Percentiles rank a stretch among this genome's conserved stretches.
Conservation (phyloP, 2,888 invertebrate genomes). For the Venusia cambrica region DNA sequence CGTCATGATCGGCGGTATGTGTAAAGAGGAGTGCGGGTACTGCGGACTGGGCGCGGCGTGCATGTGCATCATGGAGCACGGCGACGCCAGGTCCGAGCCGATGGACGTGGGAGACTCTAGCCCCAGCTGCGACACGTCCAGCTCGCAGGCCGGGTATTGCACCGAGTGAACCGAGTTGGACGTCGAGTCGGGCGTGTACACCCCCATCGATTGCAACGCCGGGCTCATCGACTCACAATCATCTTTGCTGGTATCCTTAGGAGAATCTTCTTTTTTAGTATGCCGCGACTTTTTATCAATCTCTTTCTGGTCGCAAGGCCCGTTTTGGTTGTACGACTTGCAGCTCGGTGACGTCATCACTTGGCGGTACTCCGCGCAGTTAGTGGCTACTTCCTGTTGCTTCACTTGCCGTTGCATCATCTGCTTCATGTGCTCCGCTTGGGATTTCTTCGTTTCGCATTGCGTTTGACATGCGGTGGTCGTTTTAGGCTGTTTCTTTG, state of each 20-base stretch:
- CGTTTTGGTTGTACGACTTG: slow-evolving; percentile 62
- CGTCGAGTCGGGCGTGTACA: slow-evolving; percentile 92
- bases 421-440: slow-evolving; percentile 65
- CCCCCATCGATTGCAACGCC: slow-evolving; percentile 90
- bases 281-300: slow-evolving; percentile 70
- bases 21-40: slow-evolving; percentile 78
- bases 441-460: slow-evolving; percentile 65
- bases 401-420: slow-evolving; percentile 68
- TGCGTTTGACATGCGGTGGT: slow-evolving; percentile 72
- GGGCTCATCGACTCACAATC: slow-evolving; percentile 74
- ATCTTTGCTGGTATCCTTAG: slow-evolving; percentile 62
- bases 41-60: slow-evolving; percentile 77
- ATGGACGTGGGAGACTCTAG: slow-evolving; percentile 94
- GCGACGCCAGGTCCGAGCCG: slow-evolving; percentile 90
- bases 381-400: slow-evolving; percentile 58
- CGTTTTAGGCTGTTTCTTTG: slow-evolving; percentile 68
- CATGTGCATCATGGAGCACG: slow-evolving; percentile 86
- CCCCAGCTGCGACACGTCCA: slow-evolving; percentile 91
- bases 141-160: slow-evolving; percentile 88
- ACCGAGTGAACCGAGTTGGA: slow-evolving; percentile 91
- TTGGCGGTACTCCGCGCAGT: slow-evolving; percentile 65
- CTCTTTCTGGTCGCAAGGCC: slow-evolving; percentile 68
- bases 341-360: slow-evolving; percentile 61
- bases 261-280: slow-evolving; percentile 65
- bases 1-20: slow-evolving; percentile 74